Base-by-base conservation (phyloP, 2,113 vertebrate genomes). In the Poeciliopsis turrubarensis region DNA sequence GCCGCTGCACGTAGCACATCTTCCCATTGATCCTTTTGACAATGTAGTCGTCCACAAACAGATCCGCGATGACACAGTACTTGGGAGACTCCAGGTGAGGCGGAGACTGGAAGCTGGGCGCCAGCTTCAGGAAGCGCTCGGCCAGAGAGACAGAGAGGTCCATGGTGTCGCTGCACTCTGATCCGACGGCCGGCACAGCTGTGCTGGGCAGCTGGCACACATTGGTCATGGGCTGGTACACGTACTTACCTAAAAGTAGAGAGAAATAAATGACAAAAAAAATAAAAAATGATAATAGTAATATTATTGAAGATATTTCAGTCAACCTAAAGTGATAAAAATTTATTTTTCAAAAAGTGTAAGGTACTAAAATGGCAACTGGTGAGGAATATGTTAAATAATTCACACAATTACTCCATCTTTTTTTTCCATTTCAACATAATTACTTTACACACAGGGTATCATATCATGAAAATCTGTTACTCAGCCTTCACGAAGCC, bases 1-100 rank as follows among this genome's bases (percentile, higher is more conserved):
- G 96, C 73, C 96, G 93, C 94, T 99, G 98, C 73, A 99, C 97
- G 0, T 99, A 99, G 89, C 98, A 99, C 98, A 99, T 98, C 94
- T 98, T 99, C 32, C 97, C 98, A 0, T 98, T 99, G 88, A 99
- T 97, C 89, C 97, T 97, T 72, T 98, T 99, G 60, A 99, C 97
- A 0, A 98, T 95, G 86, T 99, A 99, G 93, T 96, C 97, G 77
- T 99, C 97, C 61, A 98, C 95, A 82, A 99, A 99, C 71, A 98
- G 96, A 88, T 98, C 97, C 0, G 97, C 96, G 14, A 99, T 99
- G 39, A 96, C 95, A 87, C 97, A 99, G 94, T 97, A 97, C 82
- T 95, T 96, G 0, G 97, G 97, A 0, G 97, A 96, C 69, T 96
- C 95, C 0, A 97, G 95, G 72, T 95, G 95, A 41, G 96, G 95